A percentile compares a stretch with the other conserved stretches of the same genome.
These are phyloP conservation scores for Ameiurus melas DNA, from an alignment of 2,113 vertebrate species.

Conservation along the genomic window DNA sequence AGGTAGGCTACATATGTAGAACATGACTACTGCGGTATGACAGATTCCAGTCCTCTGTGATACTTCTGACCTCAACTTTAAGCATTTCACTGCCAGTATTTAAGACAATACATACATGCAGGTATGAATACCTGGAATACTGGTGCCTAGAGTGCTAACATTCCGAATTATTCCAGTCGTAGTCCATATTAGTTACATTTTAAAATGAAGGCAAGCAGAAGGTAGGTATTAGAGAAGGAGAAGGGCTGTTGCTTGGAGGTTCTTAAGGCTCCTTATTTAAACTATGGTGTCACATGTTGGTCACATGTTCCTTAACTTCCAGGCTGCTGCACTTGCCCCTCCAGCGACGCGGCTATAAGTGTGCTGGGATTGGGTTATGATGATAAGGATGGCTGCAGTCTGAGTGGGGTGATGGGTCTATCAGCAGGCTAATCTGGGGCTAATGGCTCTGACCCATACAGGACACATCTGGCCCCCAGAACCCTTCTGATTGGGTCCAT, in stretches of 20 bases:
- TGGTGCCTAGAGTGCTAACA: background rate
- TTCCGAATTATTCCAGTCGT: background rate
- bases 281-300: constrained; percentile 21
- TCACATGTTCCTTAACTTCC: constrained; percentile 20
- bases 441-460: constrained; percentile 77
- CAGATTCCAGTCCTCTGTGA: constrained; percentile 35
- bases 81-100: constrained; percentile 19
- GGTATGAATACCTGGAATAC: background rate
- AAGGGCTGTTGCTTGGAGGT: background rate
- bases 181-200: background rate
- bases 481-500: constrained; percentile 75
- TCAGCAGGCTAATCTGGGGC: constrained; percentile 75
- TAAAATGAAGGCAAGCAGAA: background rate
- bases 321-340: constrained; percentile 18
- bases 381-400: constrained; percentile 70
- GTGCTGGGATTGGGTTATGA: constrained; percentile 69
- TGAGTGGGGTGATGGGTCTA: constrained; percentile 68
- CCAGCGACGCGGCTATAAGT: constrained; percentile 35
- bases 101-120: background rate
- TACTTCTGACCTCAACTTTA: constrained; percentile 37
- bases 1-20: constrained; percentile 48
- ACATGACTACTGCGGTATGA: constrained; percentile 53
- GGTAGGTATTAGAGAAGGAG: background rate
- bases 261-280: background rate
- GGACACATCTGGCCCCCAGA: constrained; percentile 77